A percentile compares a stretch with the other conserved stretches of the same genome.
Evolutionary conservation across 2,888 invertebrate genomes (phyloP).

Genomic region (Alsophila aescularia): DNA sequence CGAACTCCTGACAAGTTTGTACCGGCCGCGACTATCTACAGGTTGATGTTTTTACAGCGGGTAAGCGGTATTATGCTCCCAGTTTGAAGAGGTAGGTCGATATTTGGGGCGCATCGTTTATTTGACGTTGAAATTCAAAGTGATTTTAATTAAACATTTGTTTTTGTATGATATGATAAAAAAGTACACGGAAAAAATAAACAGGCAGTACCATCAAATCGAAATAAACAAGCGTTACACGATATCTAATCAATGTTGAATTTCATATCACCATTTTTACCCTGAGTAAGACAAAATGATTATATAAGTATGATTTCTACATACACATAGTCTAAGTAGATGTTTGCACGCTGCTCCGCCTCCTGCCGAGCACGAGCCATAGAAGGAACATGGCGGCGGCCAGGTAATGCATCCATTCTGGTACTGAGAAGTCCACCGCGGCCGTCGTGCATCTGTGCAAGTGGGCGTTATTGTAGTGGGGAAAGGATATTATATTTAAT

Average conservation of each 20-base stretch:
- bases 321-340: conserved; percentile 64
- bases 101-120: not conserved
- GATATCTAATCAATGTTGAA: no score
- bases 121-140: no score
- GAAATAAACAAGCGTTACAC: no score
- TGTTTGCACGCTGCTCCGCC: conserved; percentile 61
- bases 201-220: no score
- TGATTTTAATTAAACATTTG: no score
- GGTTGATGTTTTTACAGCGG: conserved; percentile 19
- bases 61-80: conserved; percentile 8
- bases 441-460: conserved; percentile 77
- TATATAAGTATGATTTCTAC: conserved; percentile 37
- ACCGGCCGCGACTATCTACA: conserved; percentile 19
- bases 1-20: not conserved
- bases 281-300: not conserved
- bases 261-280: no score
- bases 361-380: conserved; percentile 70
- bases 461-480: conserved; percentile 38
- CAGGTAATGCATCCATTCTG: conserved; percentile 78
- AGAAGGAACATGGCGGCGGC: conserved; percentile 72
- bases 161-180: no score
- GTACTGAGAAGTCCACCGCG: conserved; percentile 74
- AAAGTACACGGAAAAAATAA: no score
- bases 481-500: not conserved
- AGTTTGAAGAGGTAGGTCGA: conserved; percentile 10